Evolutionary conservation across 2,888 invertebrate genomes (phyloP), one percentile per base, ranked within the genome.

Genomic region (Monopis laevigella): DNA sequence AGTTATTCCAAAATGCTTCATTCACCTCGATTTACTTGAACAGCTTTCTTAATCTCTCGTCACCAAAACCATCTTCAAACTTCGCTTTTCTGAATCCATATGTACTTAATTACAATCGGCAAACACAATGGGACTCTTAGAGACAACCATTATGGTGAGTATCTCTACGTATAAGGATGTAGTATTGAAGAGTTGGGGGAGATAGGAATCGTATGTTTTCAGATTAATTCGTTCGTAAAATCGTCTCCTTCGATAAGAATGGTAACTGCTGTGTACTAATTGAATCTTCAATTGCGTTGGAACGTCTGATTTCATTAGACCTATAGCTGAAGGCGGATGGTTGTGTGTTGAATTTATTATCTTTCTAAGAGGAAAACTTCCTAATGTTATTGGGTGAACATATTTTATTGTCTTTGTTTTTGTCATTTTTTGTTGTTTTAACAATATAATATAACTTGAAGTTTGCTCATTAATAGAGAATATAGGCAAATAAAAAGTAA

Each of bases 201-300:
- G 74, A 74, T 74, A 71, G 62, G 59, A 70, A 73, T 77, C 78
- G 75, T 78, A 75, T 78, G 78, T 77, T 80, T 80, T 77, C 72
- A 74, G 73, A 78, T 77, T 77, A 77, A 80, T 80, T 80, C 78
- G 75, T 74, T 80, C 78, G 78, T 77, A 73, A 80, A 80, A 80
- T 80, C 78, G 78, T 77, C 77, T 71, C 71, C 64, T 55, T 62
- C 70, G 75, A 78, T 80, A 80, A 80, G 78, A 80, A 80, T 75
- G 69, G 77, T 70, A 70, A 75, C 63, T 64, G 70, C 68, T 73
- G 69, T 71, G 67, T 77, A 72, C 77, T 78, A 80, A 80, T 80
- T 80, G 77, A 78, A 78, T 77, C 70, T 77, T 74, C 75, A 75
- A 77, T 77, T 74, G 74, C 65, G 70, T 55, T 52, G 68, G 69